Evolutionary conservation across 2,797 vertebrate genomes (phyloP).

Genomic region (Sebastes diaconus): DNA sequence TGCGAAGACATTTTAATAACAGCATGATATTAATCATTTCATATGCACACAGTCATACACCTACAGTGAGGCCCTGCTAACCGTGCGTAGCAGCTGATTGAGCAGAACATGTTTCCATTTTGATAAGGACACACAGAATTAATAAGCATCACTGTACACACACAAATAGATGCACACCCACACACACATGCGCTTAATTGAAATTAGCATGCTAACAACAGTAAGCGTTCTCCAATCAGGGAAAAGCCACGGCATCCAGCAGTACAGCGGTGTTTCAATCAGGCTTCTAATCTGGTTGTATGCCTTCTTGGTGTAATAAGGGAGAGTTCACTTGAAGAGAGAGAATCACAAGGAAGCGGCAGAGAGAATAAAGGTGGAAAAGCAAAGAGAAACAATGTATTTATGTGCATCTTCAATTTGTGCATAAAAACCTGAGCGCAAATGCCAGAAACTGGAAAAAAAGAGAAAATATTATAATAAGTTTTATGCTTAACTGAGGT

Average conservation of each 20-base stretch:
- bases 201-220: conserved; percentile 10
- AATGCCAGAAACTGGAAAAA: not conserved
- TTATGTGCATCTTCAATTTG: not conserved
- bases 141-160: not conserved
- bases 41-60: not conserved
- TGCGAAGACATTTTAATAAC: not conserved
- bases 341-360: not conserved
- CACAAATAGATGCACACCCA: not conserved
- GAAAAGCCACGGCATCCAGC: not conserved
- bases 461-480: not conserved
- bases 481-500: not conserved
- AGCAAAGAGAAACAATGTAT: not conserved
- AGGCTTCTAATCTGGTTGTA: not conserved
- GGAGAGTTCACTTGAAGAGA: not conserved
- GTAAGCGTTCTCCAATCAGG: not conserved
- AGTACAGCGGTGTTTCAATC: not conserved
- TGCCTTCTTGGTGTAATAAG: not conserved
- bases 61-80: not conserved
- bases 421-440: not conserved
- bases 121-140: conserved; percentile 1
- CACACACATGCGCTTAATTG: not conserved
- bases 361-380: not conserved
- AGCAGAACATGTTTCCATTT: conserved; percentile 23
- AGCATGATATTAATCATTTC: not conserved
- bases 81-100: conserved; percentile 9